Evolutionary conservation across 2,113 vertebrate genomes (phyloP).

Genomic region (Saiga tatarica): DNA sequence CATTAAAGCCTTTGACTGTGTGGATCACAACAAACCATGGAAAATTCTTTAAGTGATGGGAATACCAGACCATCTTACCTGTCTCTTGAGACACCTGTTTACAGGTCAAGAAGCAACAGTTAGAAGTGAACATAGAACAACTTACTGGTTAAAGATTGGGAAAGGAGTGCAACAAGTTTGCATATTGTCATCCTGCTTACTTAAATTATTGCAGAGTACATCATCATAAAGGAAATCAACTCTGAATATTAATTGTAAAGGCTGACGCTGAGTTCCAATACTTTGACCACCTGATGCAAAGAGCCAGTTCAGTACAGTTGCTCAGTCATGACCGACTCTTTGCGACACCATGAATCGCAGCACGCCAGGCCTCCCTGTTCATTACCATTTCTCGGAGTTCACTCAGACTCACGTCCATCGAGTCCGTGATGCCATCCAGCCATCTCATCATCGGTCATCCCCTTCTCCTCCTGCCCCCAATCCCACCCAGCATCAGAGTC

Average conservation of each 20-base stretch:
- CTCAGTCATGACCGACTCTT: too few relatives aligned
- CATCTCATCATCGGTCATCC: too few relatives aligned
- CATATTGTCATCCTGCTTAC: not conserved
- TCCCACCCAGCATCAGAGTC: too few relatives aligned
- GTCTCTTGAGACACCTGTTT: not conserved
- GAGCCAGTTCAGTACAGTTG: not conserved
- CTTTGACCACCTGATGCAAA: not conserved
- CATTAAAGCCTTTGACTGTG: not conserved
- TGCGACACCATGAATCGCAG: too few relatives aligned
- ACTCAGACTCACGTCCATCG: too few relatives aligned
- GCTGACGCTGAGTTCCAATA: not conserved
- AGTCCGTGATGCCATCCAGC: too few relatives aligned
- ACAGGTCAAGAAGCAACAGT: not conserved
- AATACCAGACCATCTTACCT: not conserved
- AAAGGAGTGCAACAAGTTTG: not conserved
- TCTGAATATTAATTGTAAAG: not conserved
- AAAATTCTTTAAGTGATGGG: not conserved
- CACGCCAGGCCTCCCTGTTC: too few relatives aligned
- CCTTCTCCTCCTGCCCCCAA: too few relatives aligned
- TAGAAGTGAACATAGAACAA: not conserved
- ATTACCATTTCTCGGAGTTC: too few relatives aligned
- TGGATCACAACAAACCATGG: not conserved
- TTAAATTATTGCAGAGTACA: not conserved
- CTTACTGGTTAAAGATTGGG: not conserved
- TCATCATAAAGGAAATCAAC: not conserved